Conservation (phyloP, 2,797 vertebrate genomes). For the Sorex maritimensis region DNA sequence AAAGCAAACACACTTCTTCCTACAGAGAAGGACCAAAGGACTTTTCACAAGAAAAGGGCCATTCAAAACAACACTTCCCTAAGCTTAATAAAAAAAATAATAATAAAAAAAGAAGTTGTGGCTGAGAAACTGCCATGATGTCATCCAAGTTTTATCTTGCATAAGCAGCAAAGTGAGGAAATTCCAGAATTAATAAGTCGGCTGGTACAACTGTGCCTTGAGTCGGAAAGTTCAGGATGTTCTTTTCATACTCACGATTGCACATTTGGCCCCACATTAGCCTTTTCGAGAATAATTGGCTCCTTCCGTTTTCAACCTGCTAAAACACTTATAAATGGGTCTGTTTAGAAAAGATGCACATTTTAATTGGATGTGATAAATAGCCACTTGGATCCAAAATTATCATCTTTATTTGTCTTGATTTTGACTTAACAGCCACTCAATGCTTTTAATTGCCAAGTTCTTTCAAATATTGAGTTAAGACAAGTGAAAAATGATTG, state of each 20-base stretch:
- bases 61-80: slow-evolving; percentile 61
- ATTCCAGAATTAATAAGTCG: slow-evolving; percentile 84
- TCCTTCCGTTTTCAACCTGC: slow-evolving; percentile 64
- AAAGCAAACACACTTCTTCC: slow-evolving; percentile 19
- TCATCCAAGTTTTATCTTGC: slow-evolving; percentile 75
- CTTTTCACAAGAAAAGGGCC: slow-evolving; percentile 58
- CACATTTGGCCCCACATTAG: slow-evolving; percentile 83
- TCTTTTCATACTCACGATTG: slow-evolving; percentile 78
- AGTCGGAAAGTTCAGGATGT: slow-evolving; percentile 86
- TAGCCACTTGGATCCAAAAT: not conserved
- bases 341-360: slow-evolving; percentile 50
- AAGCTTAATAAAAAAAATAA: slow-evolving; percentile 20
- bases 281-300: slow-evolving; percentile 80
- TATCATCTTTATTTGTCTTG: not conserved
- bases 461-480: slow-evolving; percentile 3
- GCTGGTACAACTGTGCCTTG: slow-evolving; percentile 79
- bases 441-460: too few species aligned
- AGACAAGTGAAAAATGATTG: not conserved
- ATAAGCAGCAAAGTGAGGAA: slow-evolving; percentile 79
- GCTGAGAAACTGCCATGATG: slow-evolving; percentile 50
- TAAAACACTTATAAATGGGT: slow-evolving; percentile 64
- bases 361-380: not conserved
- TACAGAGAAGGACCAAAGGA: not conserved
- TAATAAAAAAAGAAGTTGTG: slow-evolving; percentile 53
- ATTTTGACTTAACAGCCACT: too few species aligned